These are phyloP conservation scores for Papilio elwesi DNA, from an alignment of 2,888 invertebrate genomes.

Conservation along the genomic window DNA sequence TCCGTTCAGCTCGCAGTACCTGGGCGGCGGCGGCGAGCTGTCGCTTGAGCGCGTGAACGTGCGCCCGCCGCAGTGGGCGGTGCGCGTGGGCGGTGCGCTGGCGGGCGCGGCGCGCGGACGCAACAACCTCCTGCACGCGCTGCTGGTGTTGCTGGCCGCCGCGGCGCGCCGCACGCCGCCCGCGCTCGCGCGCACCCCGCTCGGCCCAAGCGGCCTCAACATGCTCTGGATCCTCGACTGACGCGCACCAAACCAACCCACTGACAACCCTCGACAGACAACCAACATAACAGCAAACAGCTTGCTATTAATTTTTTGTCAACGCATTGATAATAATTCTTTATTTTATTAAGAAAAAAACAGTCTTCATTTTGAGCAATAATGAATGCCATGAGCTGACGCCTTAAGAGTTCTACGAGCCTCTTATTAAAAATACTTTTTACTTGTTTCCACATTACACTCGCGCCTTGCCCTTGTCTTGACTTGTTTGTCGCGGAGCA, in stretches of 20 bases:
- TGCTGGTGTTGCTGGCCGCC: slow-evolving; percentile 88
- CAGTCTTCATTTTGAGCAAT: too few species aligned
- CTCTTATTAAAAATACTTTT: too few species aligned
- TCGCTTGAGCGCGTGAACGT: slow-evolving; percentile 50
- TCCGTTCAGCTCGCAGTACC: slow-evolving; percentile 63
- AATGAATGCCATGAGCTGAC: too few species aligned
- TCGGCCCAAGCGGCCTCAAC: slow-evolving; percentile 86
- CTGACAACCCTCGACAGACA: too few species aligned
- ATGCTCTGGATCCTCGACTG: slow-evolving; percentile 90
- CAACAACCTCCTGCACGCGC: slow-evolving; percentile 94
- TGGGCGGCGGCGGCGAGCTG: slow-evolving; percentile 60
- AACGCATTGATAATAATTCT: too few species aligned
- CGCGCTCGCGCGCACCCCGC: slow-evolving; percentile 59
- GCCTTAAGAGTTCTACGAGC: too few species aligned
- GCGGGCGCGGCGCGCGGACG: slow-evolving; percentile 82
- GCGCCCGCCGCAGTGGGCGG: slow-evolving; percentile 89
- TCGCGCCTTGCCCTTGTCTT: too few species aligned
- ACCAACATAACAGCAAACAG: too few species aligned
- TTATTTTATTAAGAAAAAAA: too few species aligned
- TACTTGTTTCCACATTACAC: too few species aligned
- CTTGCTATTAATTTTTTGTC: too few species aligned
- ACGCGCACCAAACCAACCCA: slow-evolving; percentile 36
- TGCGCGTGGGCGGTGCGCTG: slow-evolving; percentile 69
- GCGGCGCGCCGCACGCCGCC: slow-evolving; percentile 39
- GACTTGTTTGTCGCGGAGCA: too few species aligned